phyloP scores from a whole-genome alignment of 1,140 invertebrate genomes.

The Sesamia nonagrioides region DNA sequence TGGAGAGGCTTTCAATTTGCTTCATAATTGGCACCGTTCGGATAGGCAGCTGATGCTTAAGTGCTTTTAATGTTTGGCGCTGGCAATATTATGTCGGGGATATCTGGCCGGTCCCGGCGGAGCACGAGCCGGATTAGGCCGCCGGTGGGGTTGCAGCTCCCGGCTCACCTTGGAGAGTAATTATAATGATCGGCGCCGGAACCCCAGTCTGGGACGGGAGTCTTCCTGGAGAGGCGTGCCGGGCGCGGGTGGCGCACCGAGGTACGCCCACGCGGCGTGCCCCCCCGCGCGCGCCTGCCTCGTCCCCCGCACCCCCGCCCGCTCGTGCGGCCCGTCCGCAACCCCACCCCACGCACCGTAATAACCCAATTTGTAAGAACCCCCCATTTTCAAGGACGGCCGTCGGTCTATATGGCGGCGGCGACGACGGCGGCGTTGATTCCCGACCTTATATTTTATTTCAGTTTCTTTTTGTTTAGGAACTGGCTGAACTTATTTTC shows the following conservation, averaged over 20 bases:
- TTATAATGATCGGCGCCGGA: conserved; percentile 87
- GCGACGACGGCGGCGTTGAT: conserved; percentile 85
- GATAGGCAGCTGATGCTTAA: conserved; percentile 70
- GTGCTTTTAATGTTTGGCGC: conserved; percentile 71
- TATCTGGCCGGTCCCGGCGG: conserved; percentile 72
- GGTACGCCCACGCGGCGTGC: conserved; percentile 77
- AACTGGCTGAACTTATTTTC: conserved; percentile 85
- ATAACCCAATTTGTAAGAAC: conserved; percentile 87
- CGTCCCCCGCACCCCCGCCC: conserved; percentile 75
- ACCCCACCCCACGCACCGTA: conserved; percentile 82
- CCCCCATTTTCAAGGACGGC: conserved; percentile 86
- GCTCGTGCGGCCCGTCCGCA: conserved; percentile 73
- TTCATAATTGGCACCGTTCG: conserved; percentile 74
- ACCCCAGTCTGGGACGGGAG: conserved; percentile 82
- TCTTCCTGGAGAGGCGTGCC: conserved; percentile 86
- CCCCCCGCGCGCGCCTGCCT: conserved; percentile 56
- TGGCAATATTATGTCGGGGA: conserved; percentile 71
- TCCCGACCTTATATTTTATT: conserved; percentile 87
- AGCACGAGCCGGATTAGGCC: conserved; percentile 78
- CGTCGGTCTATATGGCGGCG: conserved; percentile 86
- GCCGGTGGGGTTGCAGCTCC: conserved; percentile 77
- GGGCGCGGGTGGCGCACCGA: conserved; percentile 78
- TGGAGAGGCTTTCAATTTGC: conserved; percentile 71
- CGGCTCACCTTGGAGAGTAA: conserved; percentile 87
- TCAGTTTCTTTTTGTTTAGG: conserved; percentile 87